Evolutionary conservation across 2,113 vertebrate species (phyloP).

Genomic region (Scopus umbretta): DNA sequence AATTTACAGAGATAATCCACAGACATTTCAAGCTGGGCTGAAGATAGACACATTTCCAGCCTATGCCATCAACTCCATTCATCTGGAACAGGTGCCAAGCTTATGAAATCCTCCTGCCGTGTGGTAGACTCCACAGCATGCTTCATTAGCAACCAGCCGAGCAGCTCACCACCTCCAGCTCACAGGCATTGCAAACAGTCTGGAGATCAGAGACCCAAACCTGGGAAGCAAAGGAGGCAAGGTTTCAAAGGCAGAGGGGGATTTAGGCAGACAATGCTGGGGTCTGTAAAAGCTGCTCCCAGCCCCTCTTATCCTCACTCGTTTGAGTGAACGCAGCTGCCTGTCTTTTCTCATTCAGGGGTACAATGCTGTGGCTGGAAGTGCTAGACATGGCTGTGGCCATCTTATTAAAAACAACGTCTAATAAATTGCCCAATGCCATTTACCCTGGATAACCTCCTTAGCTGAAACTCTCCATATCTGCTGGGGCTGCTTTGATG

Average conservation of each 20-base stretch:
- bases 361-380: not conserved
- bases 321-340: constrained; percentile 26
- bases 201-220: constrained; percentile 14
- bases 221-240: not conserved
- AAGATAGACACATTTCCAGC: constrained; percentile 36
- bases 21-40: constrained; percentile 42
- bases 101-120: constrained; percentile 38
- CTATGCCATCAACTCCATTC: constrained; percentile 66
- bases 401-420: constrained; percentile 19
- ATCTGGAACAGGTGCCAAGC: constrained; percentile 50
- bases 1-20: constrained; percentile 50
- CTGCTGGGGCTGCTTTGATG: constrained; percentile 24
- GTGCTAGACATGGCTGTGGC: not conserved
- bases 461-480: not conserved
- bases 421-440: constrained; percentile 25
- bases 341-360: not conserved
- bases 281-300: not conserved
- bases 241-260: constrained; percentile 43
- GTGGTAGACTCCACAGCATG: constrained; percentile 35
- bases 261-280: constrained; percentile 43
- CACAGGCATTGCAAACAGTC: constrained; percentile 36
- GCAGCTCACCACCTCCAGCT: constrained; percentile 44
- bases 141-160: constrained; percentile 46
- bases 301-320: not conserved
- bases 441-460: constrained; percentile 33